Conservation (phyloP, 2,113 vertebrate species). For the Rana temporaria region DNA sequence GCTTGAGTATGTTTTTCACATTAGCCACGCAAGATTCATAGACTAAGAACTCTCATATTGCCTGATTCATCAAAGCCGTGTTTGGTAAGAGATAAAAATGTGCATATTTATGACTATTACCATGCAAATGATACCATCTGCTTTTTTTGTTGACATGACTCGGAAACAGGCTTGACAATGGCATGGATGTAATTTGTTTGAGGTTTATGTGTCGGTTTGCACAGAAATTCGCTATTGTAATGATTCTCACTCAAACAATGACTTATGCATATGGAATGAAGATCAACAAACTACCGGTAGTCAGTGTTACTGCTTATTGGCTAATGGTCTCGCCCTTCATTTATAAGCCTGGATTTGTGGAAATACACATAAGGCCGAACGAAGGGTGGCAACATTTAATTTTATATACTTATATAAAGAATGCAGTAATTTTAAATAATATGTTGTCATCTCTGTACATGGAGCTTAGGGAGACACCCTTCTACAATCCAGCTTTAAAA, state of each 20-base stretch:
- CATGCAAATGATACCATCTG: conserved; percentile 44
- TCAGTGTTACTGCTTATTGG: background rate
- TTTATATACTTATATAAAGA: too few relatives aligned
- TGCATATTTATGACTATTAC: conserved; percentile 39
- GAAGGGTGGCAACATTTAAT: too few relatives aligned
- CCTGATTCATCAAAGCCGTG: conserved; percentile 37
- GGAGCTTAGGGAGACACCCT: too few relatives aligned
- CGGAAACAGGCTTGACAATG: conserved; percentile 9
- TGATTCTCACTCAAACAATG: background rate
- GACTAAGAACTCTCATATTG: conserved; percentile 29
- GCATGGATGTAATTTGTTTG: conserved; percentile 17
- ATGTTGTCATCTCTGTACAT: too few relatives aligned
- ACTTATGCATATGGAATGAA: background rate
- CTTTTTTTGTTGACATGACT: conserved; percentile 8
- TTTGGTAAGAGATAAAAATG: conserved; percentile 32
- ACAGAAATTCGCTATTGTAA: conserved; percentile 23
- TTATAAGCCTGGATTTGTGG: too few relatives aligned
- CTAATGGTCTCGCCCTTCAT: background rate
- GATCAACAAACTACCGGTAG: background rate
- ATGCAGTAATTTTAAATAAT: too few relatives aligned
- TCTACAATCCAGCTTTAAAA: too few relatives aligned
- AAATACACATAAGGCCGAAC: too few relatives aligned
- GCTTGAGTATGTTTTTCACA: conserved; percentile 32
- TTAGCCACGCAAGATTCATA: conserved; percentile 38
- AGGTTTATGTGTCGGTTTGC: background rate